phyloP scores from a whole-genome alignment of 2,113 vertebrate genomes.

The Phaethornis superciliosus region DNA sequence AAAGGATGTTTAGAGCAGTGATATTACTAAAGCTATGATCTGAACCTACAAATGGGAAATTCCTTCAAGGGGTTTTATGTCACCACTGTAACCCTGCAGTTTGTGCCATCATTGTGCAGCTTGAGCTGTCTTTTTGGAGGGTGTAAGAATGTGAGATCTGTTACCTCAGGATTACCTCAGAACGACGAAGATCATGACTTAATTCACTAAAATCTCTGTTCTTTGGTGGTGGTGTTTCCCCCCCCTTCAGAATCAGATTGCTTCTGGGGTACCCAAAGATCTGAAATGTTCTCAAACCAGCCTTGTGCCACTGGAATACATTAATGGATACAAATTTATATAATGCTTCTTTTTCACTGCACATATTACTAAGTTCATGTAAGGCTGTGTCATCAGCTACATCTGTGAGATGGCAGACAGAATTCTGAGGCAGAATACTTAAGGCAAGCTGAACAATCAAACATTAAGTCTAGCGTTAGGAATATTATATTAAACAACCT shows the following conservation, averaged over 20 bases:
- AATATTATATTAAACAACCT: neutral
- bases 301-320: neutral
- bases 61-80: neutral
- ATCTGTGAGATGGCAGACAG: neutral
- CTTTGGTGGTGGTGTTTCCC: neutral
- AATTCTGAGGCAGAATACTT: neutral
- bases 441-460: neutral
- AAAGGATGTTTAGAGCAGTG: neutral
- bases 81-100: fast-evolving
- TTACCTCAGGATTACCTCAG: neutral
- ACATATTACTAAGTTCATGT: neutral
- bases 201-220: neutral
- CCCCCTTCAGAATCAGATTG: neutral
- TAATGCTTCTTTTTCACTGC: neutral
- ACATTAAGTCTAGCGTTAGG: neutral
- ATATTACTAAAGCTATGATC: neutral
- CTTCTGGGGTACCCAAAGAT: neutral
- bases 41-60: too few relatives aligned
- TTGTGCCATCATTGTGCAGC: neutral
- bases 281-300: neutral
- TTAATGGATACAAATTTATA: neutral
- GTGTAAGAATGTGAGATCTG: neutral
- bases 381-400: neutral
- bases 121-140: neutral
- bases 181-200: neutral